phyloP scores from a whole-genome alignment of 2,113 vertebrate species.

The Oxyruncus cristatus region DNA sequence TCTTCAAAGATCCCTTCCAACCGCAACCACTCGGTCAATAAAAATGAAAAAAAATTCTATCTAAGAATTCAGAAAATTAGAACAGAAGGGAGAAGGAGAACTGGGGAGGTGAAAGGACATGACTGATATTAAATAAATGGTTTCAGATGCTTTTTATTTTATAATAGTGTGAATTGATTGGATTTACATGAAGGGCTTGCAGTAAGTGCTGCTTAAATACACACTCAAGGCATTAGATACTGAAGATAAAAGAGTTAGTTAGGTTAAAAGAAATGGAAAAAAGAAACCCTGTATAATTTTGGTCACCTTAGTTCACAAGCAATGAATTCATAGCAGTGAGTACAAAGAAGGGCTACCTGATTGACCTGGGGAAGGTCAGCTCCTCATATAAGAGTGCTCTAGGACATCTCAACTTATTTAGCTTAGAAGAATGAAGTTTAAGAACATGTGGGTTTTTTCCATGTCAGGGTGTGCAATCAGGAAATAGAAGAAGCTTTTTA shows the following conservation, averaged over 20 bases:
- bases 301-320: neutral
- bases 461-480: neutral
- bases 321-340: neutral
- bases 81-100: neutral
- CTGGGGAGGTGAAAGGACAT: neutral
- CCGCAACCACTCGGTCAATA: neutral
- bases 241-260: neutral
- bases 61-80: neutral
- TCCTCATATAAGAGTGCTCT: neutral
- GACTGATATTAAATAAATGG: neutral
- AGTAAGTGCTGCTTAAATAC: neutral
- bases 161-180: neutral
- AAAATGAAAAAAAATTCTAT: too few relatives aligned
- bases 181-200: neutral
- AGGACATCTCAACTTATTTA: neutral
- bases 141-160: neutral
- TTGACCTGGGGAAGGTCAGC: neutral
- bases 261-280: neutral
- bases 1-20: neutral
- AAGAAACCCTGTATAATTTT: neutral
- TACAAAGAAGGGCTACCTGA: neutral
- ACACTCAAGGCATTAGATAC: neutral
- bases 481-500: neutral
- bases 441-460: neutral
- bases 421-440: neutral